These are phyloP conservation scores for Coryphaenoides rupestris DNA, from an alignment of 2,113 vertebrate genomes.

Conservation along the genomic window DNA sequence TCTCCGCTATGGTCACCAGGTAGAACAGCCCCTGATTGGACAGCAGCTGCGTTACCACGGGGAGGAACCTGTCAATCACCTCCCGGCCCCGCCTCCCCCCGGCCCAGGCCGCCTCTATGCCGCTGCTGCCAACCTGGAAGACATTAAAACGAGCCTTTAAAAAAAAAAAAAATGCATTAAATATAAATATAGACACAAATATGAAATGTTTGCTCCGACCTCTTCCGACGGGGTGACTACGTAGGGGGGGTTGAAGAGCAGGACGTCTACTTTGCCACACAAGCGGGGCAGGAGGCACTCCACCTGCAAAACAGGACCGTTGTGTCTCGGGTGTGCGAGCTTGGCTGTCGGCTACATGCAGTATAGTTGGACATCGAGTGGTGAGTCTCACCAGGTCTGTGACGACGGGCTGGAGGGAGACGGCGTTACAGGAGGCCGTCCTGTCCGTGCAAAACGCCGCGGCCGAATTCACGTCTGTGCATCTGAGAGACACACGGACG, in stretches of 20 bases:
- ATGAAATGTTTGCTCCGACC: constrained; percentile 60
- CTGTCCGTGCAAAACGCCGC: constrained; percentile 82
- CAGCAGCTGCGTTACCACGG: constrained; percentile 78
- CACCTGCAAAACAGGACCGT: constrained; percentile 60
- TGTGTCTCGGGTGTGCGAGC: not conserved
- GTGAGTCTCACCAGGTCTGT: constrained; percentile 84
- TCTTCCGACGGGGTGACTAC: constrained; percentile 91
- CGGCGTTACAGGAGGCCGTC: constrained; percentile 79
- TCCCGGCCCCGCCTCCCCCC: constrained; percentile 86
- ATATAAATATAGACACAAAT: not conserved
- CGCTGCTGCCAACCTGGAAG: constrained; percentile 77
- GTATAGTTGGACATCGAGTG: not conserved
- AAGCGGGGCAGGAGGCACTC: constrained; percentile 80
- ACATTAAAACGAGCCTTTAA: too few species aligned
- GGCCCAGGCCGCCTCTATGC: constrained; percentile 91
- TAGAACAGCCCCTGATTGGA: constrained; percentile 85
- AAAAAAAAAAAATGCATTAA: too few species aligned
- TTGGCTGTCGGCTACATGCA: not conserved
- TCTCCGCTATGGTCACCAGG: constrained; percentile 85
- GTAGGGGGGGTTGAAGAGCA: constrained; percentile 94
- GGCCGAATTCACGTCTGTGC: constrained; percentile 86
- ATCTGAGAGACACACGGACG: constrained; percentile 32
- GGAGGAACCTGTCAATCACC: constrained; percentile 87
- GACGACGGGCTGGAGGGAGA: constrained; percentile 82
- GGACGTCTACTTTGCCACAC: constrained; percentile 84